Evolutionary conservation across 2,113 vertebrate species (phyloP).

Genomic region (Nannobrachium achirus): DNA sequence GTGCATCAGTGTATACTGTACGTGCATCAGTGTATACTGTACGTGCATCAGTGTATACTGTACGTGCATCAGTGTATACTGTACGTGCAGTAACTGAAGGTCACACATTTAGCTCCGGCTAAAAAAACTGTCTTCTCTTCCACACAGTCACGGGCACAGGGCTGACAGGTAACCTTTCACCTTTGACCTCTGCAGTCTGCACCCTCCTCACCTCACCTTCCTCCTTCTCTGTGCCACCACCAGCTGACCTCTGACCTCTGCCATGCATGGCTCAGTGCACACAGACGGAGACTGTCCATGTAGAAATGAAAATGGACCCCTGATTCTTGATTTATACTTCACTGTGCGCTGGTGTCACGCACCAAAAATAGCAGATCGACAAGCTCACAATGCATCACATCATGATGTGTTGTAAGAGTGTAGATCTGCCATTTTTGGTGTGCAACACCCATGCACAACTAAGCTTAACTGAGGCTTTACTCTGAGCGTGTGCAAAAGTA

Average conservation of each 20-base stretch:
- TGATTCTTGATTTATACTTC: no score
- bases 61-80: background rate
- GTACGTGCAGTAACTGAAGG: constrained; percentile 3
- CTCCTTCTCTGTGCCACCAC: constrained; percentile 10
- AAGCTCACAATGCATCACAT: no score
- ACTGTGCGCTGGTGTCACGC: no score
- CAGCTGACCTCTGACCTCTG: constrained; percentile 2
- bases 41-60: background rate
- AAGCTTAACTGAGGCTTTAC: no score
- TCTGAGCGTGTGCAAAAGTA: no score
- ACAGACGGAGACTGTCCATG: no score
- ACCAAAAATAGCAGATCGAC: no score
- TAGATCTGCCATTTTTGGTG: no score
- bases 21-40: background rate
- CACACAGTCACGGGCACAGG: constrained; percentile 95
- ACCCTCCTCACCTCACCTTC: constrained; percentile 2
- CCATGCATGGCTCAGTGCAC: constrained; percentile 53
- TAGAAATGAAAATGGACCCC: no score
- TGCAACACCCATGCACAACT: no score
- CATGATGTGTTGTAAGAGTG: no score
- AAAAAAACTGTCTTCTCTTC: constrained; percentile 76
- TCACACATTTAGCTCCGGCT: background rate
- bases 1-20: no score
- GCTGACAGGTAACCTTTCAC: constrained; percentile 91
- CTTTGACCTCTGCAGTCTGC: constrained; percentile 25